phyloP scores from a whole-genome alignment of 1,140 invertebrate genomes.

The Laodelphax striatellus region DNA sequence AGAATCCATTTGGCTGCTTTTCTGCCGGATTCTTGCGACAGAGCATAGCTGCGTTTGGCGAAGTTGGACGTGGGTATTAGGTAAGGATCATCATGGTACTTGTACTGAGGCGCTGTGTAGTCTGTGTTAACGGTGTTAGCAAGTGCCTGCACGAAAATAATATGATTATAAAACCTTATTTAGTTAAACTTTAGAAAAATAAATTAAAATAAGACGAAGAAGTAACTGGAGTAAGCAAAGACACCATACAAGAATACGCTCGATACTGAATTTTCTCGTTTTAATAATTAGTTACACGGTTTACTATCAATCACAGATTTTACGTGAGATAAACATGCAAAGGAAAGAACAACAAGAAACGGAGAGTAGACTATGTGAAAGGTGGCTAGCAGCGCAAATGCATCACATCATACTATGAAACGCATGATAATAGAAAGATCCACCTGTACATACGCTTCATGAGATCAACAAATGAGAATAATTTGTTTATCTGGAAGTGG shows the following conservation, averaged over 20 bases:
- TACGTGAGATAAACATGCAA: no score
- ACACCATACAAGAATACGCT: neutral
- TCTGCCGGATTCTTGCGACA: constrained; percentile 73
- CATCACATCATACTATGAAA: no score
- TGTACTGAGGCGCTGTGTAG: constrained; percentile 69
- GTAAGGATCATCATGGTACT: constrained; percentile 83
- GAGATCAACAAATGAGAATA: no score
- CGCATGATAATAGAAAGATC: no score
- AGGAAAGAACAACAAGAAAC: no score
- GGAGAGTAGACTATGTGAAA: no score
- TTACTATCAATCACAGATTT: neutral
- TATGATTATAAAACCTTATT: neutral
- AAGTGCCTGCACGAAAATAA: constrained; percentile 43
- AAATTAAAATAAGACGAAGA: neutral
- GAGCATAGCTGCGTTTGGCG: constrained; percentile 56
- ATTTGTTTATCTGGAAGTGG: no score
- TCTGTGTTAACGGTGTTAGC: constrained; percentile 60
- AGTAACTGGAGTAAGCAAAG: neutral
- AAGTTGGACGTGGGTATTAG: constrained; percentile 67
- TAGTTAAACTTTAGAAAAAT: neutral
- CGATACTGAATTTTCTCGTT: neutral
- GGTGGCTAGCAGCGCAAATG: no score
- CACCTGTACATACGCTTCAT: no score
- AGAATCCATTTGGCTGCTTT: constrained; percentile 79
- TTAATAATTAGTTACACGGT: neutral